Evolutionary conservation across 2,797 vertebrate species (phyloP), one percentile per base, ranked within the genome.

Genomic region (Perdix hodgsoniae): DNA sequence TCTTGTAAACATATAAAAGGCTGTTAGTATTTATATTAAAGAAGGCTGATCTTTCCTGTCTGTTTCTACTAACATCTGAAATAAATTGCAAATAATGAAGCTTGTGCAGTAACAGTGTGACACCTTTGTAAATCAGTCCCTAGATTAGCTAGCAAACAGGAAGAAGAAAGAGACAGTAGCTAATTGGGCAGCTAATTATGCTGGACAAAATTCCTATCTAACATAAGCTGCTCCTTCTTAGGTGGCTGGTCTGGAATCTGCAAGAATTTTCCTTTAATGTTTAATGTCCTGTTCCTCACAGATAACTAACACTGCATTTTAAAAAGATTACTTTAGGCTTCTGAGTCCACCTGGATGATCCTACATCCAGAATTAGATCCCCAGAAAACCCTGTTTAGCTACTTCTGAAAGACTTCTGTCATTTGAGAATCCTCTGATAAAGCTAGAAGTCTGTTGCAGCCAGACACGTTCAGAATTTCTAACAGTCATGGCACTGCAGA

Each of bases 111-210:
- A 76, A 61, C 8, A 33, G 9, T 19, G 16, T 33, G 24, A 57
- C 60, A 61, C 54, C 54, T 90, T 84, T 85, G 21, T 74, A 90
- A 95, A 87, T 59, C 23, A 80, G 82, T 35, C 12, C 35, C 73
- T 23, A 23, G 19, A 42, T 37, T 87, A 86, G 56, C 27, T 49
- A 74, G 14, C 11, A 77, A 82, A 69, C 10, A 77, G n/a, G 45
- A 93, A 54, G 14, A 8, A 61, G 74, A 71, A 72, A 60, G 31
- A 84, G 15, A 74, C 14, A 24, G 39, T 11, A 76, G 26, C 23
- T 90, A 94, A 80, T 13, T 71, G 40, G 70, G 24, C 14, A 91
- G 10, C 22, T 96, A 86, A 91, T 94, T 92, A 67, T 65, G n/a
- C 60, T 73, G 61, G 45, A 80, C 2, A 1, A 90, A 22, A 5